A percentile compares a stretch with the other conserved stretches of the same genome.
Conservation (phyloP, 2,797 vertebrate species). For the Crotalus adamanteus region DNA sequence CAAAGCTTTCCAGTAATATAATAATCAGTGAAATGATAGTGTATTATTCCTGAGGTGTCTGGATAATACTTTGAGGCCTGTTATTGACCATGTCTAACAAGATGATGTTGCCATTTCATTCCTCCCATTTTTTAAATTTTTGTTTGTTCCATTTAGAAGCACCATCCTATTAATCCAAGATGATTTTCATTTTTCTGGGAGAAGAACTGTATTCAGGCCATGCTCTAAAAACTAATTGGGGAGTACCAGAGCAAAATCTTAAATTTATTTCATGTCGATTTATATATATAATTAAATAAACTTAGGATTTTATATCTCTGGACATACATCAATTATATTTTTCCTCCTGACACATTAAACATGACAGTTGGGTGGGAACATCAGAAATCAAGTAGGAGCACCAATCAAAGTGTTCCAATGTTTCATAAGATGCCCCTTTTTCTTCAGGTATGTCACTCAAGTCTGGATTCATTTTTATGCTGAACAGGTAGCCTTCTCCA, state of each 20-base stretch:
- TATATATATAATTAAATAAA: neutral
- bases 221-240: neutral
- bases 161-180: constrained; percentile 1
- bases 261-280: neutral
- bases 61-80: constrained; percentile 4
- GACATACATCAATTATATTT: neutral
- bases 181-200: neutral
- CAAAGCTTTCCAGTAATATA: neutral
- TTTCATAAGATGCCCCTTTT: neutral
- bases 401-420: neutral
- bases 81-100: neutral
- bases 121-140: rapidly evolving
- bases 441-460: neutral
- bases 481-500: neutral
- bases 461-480: neutral
- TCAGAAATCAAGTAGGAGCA: neutral
- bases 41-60: neutral
- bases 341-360: neutral
- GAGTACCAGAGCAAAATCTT: neutral
- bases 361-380: neutral
- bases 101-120: neutral
- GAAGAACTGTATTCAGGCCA: neutral
- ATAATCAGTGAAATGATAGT: neutral
- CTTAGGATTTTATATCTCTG: neutral
- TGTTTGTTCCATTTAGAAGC: constrained; percentile 39